phyloP scores from a whole-genome alignment of 2,888 invertebrate genomes.

The Lissocephala sabroskyi region DNA sequence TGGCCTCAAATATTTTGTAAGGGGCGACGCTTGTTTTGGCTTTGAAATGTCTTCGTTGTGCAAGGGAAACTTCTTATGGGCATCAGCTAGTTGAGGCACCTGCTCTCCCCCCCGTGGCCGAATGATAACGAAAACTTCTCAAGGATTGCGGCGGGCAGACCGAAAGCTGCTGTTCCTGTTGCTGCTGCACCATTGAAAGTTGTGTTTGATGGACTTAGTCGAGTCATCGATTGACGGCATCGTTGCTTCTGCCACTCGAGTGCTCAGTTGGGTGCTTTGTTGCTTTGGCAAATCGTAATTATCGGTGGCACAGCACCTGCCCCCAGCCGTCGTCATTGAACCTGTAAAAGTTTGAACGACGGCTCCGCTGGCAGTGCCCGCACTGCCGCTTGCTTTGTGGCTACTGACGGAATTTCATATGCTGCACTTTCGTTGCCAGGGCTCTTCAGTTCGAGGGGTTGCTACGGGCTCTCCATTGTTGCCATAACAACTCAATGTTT shows the following conservation, averaged over 20 bases:
- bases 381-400: slow-evolving; percentile 22
- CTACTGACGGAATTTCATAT: slow-evolving; percentile 51
- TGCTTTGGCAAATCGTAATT: slow-evolving; percentile 50
- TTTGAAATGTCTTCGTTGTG: no score
- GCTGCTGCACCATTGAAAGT: slow-evolving; percentile 43
- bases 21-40: no score
- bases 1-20: no score
- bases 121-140: slow-evolving; percentile 49
- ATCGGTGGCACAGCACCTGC: slow-evolving; percentile 45
- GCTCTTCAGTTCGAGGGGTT: no score
- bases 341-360: slow-evolving; percentile 30
- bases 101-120: neutral
- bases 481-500: no score
- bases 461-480: no score
- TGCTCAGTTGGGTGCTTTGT: slow-evolving; percentile 14
- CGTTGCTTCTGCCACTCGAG: slow-evolving; percentile 9
- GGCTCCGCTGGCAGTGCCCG: neutral
- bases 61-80: no score
- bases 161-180: slow-evolving; percentile 42
- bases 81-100: neutral
- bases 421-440: slow-evolving; percentile 37
- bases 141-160: slow-evolving; percentile 48
- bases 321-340: neutral
- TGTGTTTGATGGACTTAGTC: slow-evolving; percentile 32
- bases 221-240: slow-evolving; percentile 37